Evolutionary conservation across 2,888 invertebrate species (phyloP), one percentile per base, ranked within the genome.

Genomic region (Labia minor): DNA sequence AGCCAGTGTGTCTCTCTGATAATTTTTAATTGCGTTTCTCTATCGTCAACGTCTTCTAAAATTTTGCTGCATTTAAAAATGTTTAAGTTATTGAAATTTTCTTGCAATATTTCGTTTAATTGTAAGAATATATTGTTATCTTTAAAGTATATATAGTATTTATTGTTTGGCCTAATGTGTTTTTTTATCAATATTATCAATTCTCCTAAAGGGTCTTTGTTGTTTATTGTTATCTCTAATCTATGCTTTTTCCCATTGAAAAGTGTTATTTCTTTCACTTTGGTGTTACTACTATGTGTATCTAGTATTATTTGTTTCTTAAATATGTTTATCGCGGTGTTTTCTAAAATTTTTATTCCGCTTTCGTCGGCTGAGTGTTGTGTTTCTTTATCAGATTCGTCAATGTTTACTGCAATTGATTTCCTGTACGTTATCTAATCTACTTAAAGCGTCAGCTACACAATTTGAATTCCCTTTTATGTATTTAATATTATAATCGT

Each of bases 401-500:
- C 33, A 33, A 33, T 11, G 33, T 33, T 33, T 33, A 33, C 33
- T 33, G 11, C 33, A 33, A 33, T 33, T 33, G 11, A 67, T 61
- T 19, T 37, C 21, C 72, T 33, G 71, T 72, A 1, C 64, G 37
- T n/a, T 72, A 72, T 26, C 62, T 37, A 33, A 69, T 71, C 3
- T 72, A n/a, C n/a, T n/a, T n/a, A n/a, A n/a, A n/a, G n/a, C n/a
- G n/a, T n/a, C n/a, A n/a, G n/a, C n/a, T n/a, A n/a, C n/a, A n/a
- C n/a, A n/a, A n/a, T n/a, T n/a, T n/a, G n/a, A n/a, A n/a, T n/a
- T n/a, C n/a, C n/a, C 72, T 20, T 70, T 68, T 63, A 71, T 71
- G 61, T 74, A 73, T 2, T 67, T 66, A 1, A 75, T 70, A 49
- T 70, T 69, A 62, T 72, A 75, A n/a, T 74, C 72, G 65, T 70